Evolutionary conservation across 1,140 invertebrate genomes (phyloP), one percentile per base, ranked within the genome.

Genomic region (Panagrolaimus sp.): DNA sequence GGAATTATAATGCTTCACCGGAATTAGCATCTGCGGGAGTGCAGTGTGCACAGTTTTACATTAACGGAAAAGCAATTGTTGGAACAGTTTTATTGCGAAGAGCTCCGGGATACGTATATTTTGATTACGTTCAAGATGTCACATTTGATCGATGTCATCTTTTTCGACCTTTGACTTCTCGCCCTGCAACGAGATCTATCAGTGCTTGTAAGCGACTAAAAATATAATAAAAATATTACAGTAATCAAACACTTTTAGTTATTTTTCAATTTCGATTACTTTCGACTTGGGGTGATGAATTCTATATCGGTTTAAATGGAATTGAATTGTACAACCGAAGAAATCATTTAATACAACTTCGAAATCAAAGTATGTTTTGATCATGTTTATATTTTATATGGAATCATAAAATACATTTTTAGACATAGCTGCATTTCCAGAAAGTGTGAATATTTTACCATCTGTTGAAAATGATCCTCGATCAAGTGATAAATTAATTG

Each of bases 241-340:
- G 48, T 70, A 52, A 63, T 21, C 17, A 21, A 47, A 28, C 45
- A 26, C 14, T 75, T 79, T 69, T 66, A 87, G 86, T 91, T 83
- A 89, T 92, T 44, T 89, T 90, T 79, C 89, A 91, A 85, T 84
- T 91, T 65, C 87, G 89, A 55, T 86, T 92, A 71, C 88, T 90
- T 78, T 90, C 89, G 1, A 89, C 90, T 0, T 91, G 90, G 90
- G 90, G 90, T 32, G 91, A 92, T 83, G 87, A 88, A 14, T 91
- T 91, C 85, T 92, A 92, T 82, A 88, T 91, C 32, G 90, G 91
- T 0, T 84, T 92, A 1, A 91, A 90, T 83, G 90, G 90, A 0
- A 84, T 92, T 6, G 88, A 91, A 83, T 81, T 91, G 17, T 90
- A 87, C 78, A 88, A 90, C 80, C 84, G 85, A 1, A 75, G 86